Conservation (phyloP, 2,113 vertebrate genomes). For the Urocolius indicus region DNA sequence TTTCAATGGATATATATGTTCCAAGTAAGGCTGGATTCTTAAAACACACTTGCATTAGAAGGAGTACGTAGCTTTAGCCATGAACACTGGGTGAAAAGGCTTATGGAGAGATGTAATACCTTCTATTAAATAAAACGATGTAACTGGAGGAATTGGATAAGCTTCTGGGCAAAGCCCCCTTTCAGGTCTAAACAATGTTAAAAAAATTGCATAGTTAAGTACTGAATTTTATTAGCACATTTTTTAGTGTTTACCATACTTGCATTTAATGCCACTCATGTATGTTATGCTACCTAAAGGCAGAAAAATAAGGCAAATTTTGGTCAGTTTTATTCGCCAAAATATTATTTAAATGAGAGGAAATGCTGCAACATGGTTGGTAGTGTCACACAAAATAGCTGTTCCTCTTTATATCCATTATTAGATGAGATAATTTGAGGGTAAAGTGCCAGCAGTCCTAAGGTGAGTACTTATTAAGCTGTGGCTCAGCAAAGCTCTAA, state of each 20-base stretch:
- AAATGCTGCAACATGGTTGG: neutral
- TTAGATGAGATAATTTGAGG: slow-evolving; percentile 26
- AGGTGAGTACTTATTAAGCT: neutral
- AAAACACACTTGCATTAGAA: neutral
- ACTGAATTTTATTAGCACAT: neutral
- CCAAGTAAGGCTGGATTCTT: neutral
- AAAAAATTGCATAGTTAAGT: neutral
- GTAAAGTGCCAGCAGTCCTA: neutral
- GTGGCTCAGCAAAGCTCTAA: neutral
- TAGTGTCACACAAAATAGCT: neutral
- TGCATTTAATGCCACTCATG: neutral
- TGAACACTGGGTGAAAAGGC: neutral
- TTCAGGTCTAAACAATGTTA: neutral
- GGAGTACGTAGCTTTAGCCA: neutral
- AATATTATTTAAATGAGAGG: neutral
- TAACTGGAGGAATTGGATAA: neutral
- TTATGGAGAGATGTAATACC: neutral
- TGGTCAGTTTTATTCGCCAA: neutral
- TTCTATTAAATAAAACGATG: neutral
- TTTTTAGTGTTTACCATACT: neutral
- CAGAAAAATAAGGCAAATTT: neutral
- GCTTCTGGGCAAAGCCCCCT: neutral
- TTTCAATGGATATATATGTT: neutral
- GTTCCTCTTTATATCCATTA: neutral
- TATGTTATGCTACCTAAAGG: neutral